phyloP scores from a whole-genome alignment of 2,797 vertebrate species.

The Hoplostethus atlanticus region DNA sequence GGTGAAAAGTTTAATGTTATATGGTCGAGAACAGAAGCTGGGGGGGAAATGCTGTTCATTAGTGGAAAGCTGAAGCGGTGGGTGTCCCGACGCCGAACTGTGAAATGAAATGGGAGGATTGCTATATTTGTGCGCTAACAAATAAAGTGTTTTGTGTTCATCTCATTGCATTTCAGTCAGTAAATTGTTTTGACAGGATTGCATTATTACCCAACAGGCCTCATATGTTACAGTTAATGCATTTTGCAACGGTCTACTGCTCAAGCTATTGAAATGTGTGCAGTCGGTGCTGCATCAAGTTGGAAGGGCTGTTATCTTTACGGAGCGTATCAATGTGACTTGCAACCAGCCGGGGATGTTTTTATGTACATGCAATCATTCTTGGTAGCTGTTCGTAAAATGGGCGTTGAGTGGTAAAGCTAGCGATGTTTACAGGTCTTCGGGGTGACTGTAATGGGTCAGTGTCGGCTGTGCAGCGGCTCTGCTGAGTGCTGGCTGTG shows the following conservation, averaged over 20 bases:
- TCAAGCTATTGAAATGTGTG: conserved; percentile 2
- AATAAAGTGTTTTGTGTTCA: background rate
- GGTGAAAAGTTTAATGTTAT: conserved; percentile 43
- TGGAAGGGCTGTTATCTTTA: background rate
- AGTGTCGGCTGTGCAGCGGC: conserved; percentile 22
- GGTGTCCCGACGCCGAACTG: conserved; percentile 42
- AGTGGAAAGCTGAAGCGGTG: conserved; percentile 54
- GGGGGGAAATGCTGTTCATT: conserved; percentile 48
- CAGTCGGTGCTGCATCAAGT: too few species aligned
- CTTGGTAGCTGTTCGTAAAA: conserved; percentile 2
- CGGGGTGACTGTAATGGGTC: conserved; percentile 29
- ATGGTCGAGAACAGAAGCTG: conserved; percentile 42
- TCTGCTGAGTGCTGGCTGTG: conserved; percentile 21
- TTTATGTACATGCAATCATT: background rate
- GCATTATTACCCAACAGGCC: background rate
- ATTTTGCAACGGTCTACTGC: background rate
- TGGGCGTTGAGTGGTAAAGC: conserved; percentile 18
- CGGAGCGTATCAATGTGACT: background rate
- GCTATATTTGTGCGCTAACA: background rate
- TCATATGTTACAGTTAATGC: background rate
- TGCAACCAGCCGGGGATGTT: conserved; percentile 3
- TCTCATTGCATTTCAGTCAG: background rate
- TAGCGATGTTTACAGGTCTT: conserved; percentile 22
- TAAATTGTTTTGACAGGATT: background rate
- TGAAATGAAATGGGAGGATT: conserved; percentile 29